Base-by-base conservation (phyloP, 2,797 vertebrate species). In the Melanotaenia trifasciata region DNA sequence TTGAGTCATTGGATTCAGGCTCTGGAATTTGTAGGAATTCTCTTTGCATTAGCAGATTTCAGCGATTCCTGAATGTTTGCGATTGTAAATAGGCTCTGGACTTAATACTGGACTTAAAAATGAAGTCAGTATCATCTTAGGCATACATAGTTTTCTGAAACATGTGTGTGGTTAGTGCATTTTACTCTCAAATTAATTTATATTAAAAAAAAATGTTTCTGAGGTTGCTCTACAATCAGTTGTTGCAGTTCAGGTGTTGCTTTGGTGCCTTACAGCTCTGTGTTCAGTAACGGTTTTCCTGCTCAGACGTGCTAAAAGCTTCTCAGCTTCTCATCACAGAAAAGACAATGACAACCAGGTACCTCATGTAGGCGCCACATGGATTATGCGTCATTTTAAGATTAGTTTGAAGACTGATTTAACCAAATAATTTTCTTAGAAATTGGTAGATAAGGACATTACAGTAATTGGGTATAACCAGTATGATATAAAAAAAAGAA, bases 381-480 rank as follows among this genome's bases (percentile, higher is more conserved):
- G 91, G 91, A 93, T 92, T 91, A 89, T 78, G 68, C 53, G 59
- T 67, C 0, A 90, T 90, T 89, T 91, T 70, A n/a, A 85, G 89
- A 89, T 92, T 88, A 91, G 67, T 76, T 82, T 72, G 63, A 79
- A 81, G 80, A 78, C 80, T 64, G 81, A 75, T 86, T 90, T 73
- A 75, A 72, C 65, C 54, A 79, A 86, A 87, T 88, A 73, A 80
- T 61, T 45, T 82, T 67, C 69, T 45, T 78, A 80, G 64, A 81
- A 65, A 80, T 26, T 0, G 67, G 57, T 33, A 78, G 81, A 89
- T 82, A 76, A 16, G 64, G 74, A 66, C 58, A 70, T 84, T 89
- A 78, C 61, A 71, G 78, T 67, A 80, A 73, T 90, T 81, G 50
- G 28, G 43, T 64, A 60, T 60, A 66, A n/a, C 65, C 20, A 18